Evolutionary conservation across 35 echinoderm and acorn worm genomes (phyloP), one percentile per base, ranked within the genome.

Genomic region (Ophioderma brevispina): DNA sequence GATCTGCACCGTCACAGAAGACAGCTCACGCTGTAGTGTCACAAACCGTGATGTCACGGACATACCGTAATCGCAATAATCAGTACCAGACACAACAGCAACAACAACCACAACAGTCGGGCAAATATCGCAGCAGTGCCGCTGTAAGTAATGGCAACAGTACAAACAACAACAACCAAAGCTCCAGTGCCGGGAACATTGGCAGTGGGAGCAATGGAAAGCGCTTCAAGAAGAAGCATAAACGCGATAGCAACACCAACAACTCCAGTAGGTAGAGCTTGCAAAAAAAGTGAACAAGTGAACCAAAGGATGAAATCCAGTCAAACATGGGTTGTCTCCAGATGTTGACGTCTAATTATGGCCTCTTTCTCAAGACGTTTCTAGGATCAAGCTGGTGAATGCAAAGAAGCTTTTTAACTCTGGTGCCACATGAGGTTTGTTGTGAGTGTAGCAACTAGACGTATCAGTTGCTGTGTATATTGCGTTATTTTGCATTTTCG

Each of bases 61-160:
- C 88, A n/a, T 94, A 90, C 80, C 87, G 87, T 75, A 94, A 87
- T 63, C 82, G 88, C 33, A 90, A 52, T 81, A 40, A 50, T 46
- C 82, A 92, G 75, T 78, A 86, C 41, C 39, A 81, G 40, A 13
- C 55, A 6, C 38, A 38, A 55, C 49, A 63, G 25, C 91, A 86
- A 39, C 82, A 86, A 1, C 78, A 19, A 38, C 85, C 78, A 25
- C 64, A 76, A 15, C n/a, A 10, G 40, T 28, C 41, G 33, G 59
- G 80, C 39, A 93, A 88, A 64, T 84, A 39, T 35, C 86, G 87
- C 49, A 87, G 39, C 33, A 59, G 55, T 42, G 37, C 59, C 13
- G n/a, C 1, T 30, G 59, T 70, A 70, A 89, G 43, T 81, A 89
- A 49, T 79, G 43, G 31, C 50, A 43, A 43, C 41, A 43, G 80